Conservation (phyloP, 2,888 invertebrate genomes). For the Agrilus biguttatus region DNA sequence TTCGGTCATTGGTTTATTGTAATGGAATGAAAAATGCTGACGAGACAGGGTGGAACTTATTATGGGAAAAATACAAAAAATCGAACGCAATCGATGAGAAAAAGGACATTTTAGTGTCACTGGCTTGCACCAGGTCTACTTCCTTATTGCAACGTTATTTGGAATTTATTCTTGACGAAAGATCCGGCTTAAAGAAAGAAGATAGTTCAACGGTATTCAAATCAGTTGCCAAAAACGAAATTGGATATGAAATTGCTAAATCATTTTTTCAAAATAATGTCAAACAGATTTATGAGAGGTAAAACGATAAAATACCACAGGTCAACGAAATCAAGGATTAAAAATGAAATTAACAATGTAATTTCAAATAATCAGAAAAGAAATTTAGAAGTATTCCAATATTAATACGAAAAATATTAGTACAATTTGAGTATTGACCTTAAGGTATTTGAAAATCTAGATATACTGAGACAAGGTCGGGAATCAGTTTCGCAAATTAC, state of each 20-base stretch:
- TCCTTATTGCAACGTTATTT: slow-evolving; percentile 47
- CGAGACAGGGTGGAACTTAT: slow-evolving; percentile 59
- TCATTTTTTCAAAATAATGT: slow-evolving; percentile 55
- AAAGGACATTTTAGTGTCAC: slow-evolving; percentile 43
- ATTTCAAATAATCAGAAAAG: no score
- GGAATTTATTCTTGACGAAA: slow-evolving; percentile 45
- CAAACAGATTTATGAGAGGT: slow-evolving; percentile 48
- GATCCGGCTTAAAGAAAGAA: slow-evolving; percentile 52
- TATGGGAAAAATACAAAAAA: slow-evolving; percentile 46
- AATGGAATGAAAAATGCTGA: slow-evolving; percentile 51
- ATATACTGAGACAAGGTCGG: no score
- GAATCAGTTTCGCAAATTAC: no score
- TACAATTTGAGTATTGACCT: no score
- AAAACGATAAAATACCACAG: no score
- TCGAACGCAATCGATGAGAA: slow-evolving; percentile 56
- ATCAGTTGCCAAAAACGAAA: slow-evolving; percentile 44
- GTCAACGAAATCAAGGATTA: no score
- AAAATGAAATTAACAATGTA: no score
- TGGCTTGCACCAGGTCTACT: slow-evolving; percentile 51
- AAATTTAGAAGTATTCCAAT: no score
- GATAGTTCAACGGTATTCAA: slow-evolving; percentile 50
- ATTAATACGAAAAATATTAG: no score
- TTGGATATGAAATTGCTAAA: slow-evolving; percentile 57
- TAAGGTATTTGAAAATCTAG: no score
- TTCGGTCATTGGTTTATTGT: slow-evolving; percentile 59